phyloP scores from a whole-genome alignment of 2,888 invertebrate genomes.

The Philhelius pedissequus region DNA sequence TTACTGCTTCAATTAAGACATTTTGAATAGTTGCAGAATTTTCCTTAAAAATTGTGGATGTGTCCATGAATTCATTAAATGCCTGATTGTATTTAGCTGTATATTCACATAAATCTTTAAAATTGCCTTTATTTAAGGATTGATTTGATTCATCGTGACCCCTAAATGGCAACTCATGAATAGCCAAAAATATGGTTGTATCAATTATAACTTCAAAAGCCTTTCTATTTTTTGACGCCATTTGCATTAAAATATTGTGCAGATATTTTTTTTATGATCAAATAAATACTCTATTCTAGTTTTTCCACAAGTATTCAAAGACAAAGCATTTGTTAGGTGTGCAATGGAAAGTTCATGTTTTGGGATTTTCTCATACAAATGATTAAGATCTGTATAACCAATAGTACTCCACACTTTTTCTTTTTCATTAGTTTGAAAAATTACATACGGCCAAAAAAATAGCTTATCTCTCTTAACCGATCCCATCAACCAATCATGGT shows the following conservation, averaged over 20 bases:
- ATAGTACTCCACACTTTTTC: conserved; percentile 41
- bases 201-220: conserved; percentile 38
- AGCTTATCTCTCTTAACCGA: background rate
- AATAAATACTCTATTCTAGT: conserved; percentile 12
- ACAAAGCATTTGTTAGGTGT: conserved; percentile 26
- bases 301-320: conserved; percentile 21
- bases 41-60: conserved; percentile 18
- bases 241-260: conserved; percentile 16
- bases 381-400: conserved; percentile 21
- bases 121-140: conserved; percentile 7
- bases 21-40: conserved; percentile 37
- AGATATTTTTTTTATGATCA: conserved; percentile 28
- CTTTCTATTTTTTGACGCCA: conserved; percentile 28
- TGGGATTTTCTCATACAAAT: conserved; percentile 12
- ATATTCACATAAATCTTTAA: conserved; percentile 26
- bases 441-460: conserved; percentile 37
- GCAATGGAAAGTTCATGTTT: conserved; percentile 22
- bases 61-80: conserved; percentile 30
- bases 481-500: background rate
- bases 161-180: conserved; percentile 40
- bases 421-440: conserved; percentile 30
- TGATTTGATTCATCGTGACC: conserved; percentile 31
- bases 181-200: conserved; percentile 38
- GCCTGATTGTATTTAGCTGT: background rate
- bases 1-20: conserved; percentile 36